Percentiles rank a stretch among this genome's conserved stretches.
These are phyloP conservation scores for Trichopria drosophilae DNA, from an alignment of 2,888 invertebrate genomes.

Conservation along the genomic window DNA sequence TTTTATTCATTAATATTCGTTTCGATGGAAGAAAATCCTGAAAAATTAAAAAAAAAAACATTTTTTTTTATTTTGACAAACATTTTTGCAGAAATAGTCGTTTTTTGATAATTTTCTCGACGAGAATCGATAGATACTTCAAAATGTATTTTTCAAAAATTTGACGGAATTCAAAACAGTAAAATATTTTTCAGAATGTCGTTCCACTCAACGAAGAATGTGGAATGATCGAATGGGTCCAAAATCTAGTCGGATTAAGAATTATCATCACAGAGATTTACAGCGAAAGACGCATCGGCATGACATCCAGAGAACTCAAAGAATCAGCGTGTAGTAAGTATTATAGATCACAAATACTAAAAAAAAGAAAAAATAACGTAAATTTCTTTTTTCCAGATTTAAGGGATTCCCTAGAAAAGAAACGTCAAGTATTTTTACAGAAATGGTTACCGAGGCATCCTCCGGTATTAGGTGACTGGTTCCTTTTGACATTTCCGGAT, in stretches of 20 bases:
- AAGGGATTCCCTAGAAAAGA: constrained; percentile 68
- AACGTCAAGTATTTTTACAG: constrained; percentile 68
- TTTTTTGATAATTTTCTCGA: background rate
- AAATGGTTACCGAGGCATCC: constrained; percentile 74
- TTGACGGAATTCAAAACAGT: too few relatives aligned
- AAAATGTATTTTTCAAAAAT: too few relatives aligned
- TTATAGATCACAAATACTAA: background rate
- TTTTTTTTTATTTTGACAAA: background rate
- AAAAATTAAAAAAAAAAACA: too few relatives aligned
- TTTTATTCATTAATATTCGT: too few relatives aligned
- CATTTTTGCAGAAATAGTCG: background rate
- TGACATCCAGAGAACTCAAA: constrained; percentile 65
- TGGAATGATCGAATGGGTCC: constrained; percentile 95
- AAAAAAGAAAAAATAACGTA: constrained; percentile 3
- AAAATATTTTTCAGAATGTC: constrained; percentile 74
- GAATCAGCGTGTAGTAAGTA: constrained; percentile 63
- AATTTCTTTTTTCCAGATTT: constrained; percentile 41
- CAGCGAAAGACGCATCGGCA: constrained; percentile 66
- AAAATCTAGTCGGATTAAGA: constrained; percentile 78
- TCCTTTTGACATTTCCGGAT: constrained; percentile 83
- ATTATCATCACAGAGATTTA: constrained; percentile 71
- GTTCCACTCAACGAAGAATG: constrained; percentile 93
- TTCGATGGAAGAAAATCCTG: too few relatives aligned
- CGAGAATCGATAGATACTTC: too few relatives aligned
- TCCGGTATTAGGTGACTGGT: constrained; percentile 91